Evolutionary conservation across 2,888 invertebrate species (phyloP).

Genomic region (Eristalis intricaria): DNA sequence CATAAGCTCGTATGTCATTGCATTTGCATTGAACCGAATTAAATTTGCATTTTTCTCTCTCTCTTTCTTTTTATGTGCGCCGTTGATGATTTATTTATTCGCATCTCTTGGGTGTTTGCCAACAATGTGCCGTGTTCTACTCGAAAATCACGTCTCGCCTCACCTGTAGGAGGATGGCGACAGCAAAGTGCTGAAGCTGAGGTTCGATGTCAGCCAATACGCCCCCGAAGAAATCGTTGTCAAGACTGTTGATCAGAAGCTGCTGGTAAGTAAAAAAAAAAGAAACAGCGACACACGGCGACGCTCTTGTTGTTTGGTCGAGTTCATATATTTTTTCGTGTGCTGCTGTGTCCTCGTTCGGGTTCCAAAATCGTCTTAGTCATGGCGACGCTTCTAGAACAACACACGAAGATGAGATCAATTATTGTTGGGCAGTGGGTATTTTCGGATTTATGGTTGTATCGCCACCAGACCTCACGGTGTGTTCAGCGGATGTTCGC

Average conservation of each 20-base stretch:
- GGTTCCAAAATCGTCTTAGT: constrained; percentile 44
- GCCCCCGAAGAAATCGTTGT: constrained; percentile 98
- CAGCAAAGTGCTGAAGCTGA: constrained; percentile 95
- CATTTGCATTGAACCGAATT: constrained; percentile 31
- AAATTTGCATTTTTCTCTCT: constrained; percentile 39
- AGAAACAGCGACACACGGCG: background rate
- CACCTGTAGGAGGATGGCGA: constrained; percentile 93
- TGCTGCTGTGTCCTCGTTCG: constrained; percentile 35
- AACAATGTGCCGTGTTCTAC: constrained; percentile 16
- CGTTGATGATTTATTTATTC: constrained; percentile 31
- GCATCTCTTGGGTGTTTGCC: constrained; percentile 43
- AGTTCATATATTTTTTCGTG: background rate
- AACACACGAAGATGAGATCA: constrained; percentile 23
- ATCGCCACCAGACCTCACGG: background rate
- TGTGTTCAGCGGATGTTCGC: background rate
- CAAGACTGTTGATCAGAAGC: constrained; percentile 98
- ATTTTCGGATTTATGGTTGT: constrained; percentile 30
- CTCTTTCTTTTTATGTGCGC: constrained; percentile 2
- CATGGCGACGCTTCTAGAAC: constrained; percentile 44
- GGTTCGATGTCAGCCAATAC: constrained; percentile 99
- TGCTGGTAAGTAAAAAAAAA: constrained; percentile 87
- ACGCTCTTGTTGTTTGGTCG: too few relatives aligned
- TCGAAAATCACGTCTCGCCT: constrained; percentile 2
- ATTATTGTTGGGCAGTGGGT: constrained; percentile 34
- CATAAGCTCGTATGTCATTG: background rate